Conservation (phyloP, 2,113 vertebrate species). For the Nyctibius bracteatus region DNA sequence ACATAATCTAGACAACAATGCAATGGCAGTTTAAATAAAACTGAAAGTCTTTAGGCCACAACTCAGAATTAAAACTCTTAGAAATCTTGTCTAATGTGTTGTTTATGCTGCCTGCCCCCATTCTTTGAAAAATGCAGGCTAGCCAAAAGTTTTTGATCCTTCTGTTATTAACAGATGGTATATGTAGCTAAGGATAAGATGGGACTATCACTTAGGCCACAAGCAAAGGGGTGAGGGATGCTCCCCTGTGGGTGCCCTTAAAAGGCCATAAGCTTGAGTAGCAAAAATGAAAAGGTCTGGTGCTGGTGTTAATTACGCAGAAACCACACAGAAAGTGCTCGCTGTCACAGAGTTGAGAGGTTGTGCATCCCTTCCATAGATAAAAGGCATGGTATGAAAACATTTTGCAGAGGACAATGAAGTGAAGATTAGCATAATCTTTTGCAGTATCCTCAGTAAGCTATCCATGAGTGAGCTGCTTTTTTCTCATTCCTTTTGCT, state of each 20-base stretch:
- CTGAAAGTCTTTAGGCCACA: neutral
- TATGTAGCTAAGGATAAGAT: constrained; percentile 84
- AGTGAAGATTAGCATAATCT: constrained; percentile 99
- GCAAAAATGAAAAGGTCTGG: constrained; percentile 96
- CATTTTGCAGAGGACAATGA: constrained; percentile 98
- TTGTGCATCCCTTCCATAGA: constrained; percentile 98
- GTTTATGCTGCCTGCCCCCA: constrained; percentile 63
- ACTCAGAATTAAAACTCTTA: constrained; percentile 47
- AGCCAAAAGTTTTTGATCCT: constrained; percentile 87
- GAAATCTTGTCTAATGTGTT: constrained; percentile 49
- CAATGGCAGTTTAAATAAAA: constrained; percentile 25
- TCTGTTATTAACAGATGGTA: constrained; percentile 95
- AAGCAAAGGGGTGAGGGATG: constrained; percentile 88
- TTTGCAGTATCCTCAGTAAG: constrained; percentile 97
- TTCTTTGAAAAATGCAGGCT: constrained; percentile 75
- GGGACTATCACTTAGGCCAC: constrained; percentile 83
- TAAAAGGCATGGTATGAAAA: constrained; percentile 99
- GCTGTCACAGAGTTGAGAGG: constrained; percentile 98
- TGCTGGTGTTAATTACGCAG: constrained; percentile 99
- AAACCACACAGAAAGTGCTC: constrained; percentile 99
- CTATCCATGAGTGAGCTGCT: constrained; percentile 90
- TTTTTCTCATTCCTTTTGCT: constrained; percentile 81
- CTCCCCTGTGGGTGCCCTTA: constrained; percentile 95
- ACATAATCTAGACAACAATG: constrained; percentile 18
- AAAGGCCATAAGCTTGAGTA: constrained; percentile 99